These are phyloP conservation scores for Montipora foliosa DNA, from an alignment of 64 coral and sea anemone genomes.

Conservation along the genomic window DNA sequence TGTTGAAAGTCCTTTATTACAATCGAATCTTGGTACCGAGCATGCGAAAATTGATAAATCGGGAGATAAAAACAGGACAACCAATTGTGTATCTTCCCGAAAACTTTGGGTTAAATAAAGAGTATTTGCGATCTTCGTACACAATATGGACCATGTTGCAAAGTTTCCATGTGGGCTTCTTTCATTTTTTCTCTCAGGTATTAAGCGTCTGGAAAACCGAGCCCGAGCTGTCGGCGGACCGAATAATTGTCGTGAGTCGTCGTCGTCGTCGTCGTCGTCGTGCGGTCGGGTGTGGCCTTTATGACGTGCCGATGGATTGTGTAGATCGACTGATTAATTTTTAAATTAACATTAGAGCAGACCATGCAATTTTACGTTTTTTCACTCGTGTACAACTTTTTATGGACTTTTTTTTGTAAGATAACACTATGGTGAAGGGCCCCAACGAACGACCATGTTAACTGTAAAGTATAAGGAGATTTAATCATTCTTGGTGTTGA, in stretches of 20 bases:
- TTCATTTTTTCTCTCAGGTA: conserved; percentile 53
- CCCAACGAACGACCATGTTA: background rate
- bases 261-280: background rate
- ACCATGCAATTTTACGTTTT: background rate
- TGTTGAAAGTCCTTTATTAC: too few relatives aligned
- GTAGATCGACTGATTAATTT: background rate
- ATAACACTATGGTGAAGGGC: background rate
- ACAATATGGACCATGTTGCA: conserved; percentile 10
- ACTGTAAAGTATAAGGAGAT: too few relatives aligned
- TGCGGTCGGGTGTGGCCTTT: conserved; percentile 51
- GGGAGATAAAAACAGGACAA: too few relatives aligned
- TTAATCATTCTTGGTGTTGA: too few relatives aligned
- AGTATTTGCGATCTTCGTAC: background rate
- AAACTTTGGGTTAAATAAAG: background rate
- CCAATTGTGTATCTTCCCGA: too few relatives aligned
- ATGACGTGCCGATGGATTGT: background rate
- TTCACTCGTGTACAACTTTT: conserved; percentile 1
- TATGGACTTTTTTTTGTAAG: background rate
- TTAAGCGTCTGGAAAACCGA: conserved; percentile 44
- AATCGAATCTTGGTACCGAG: too few relatives aligned
- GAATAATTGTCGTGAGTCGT: background rate
- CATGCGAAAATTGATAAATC: too few relatives aligned
- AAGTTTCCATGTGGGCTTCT: conserved; percentile 46
- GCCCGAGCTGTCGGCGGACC: conserved; percentile 34
- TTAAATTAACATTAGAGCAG: conserved; percentile 4